phyloP scores from a whole-genome alignment of 2,113 vertebrate genomes.

The Zonotrichia leucophrys region DNA sequence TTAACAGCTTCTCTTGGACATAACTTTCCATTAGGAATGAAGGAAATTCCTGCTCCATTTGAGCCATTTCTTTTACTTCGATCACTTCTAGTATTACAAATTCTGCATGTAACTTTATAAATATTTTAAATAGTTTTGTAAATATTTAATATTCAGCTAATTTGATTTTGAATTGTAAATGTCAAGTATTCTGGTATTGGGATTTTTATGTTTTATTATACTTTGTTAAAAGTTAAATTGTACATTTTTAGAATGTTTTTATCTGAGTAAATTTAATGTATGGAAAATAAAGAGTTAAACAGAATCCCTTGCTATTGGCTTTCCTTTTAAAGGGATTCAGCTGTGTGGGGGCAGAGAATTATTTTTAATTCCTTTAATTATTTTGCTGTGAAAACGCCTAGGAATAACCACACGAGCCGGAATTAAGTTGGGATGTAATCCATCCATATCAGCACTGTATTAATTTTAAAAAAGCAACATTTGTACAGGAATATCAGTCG shows the following conservation, averaged over 20 bases:
- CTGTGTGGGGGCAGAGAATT: neutral
- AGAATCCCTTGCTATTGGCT: neutral
- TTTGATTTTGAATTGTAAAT: constrained; percentile 85
- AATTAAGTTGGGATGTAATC: neutral
- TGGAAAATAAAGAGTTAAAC: constrained; percentile 81
- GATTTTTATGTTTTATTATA: constrained; percentile 89
- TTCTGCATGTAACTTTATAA: constrained; percentile 85
- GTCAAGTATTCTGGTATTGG: constrained; percentile 83
- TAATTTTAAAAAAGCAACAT: constrained; percentile 67
- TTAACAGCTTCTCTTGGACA: constrained; percentile 69
- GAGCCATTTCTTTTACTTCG: constrained; percentile 81
- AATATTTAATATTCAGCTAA: constrained; percentile 84
- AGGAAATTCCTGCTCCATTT: constrained; percentile 78
- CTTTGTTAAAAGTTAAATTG: constrained; percentile 84
- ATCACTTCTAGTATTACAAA: constrained; percentile 77
- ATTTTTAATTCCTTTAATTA: neutral
- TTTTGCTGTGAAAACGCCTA: neutral
- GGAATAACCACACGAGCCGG: neutral
- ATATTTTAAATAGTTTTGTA: constrained; percentile 86
- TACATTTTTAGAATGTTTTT: constrained; percentile 90
- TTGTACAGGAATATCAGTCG: constrained; percentile 66
- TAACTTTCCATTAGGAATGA: constrained; percentile 76
- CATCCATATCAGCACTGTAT: constrained; percentile 46
- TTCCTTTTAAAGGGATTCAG: neutral
- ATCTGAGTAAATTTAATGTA: constrained; percentile 87